Conservation (phyloP, 2,888 invertebrate genomes). For the Apamea monoglypha region DNA sequence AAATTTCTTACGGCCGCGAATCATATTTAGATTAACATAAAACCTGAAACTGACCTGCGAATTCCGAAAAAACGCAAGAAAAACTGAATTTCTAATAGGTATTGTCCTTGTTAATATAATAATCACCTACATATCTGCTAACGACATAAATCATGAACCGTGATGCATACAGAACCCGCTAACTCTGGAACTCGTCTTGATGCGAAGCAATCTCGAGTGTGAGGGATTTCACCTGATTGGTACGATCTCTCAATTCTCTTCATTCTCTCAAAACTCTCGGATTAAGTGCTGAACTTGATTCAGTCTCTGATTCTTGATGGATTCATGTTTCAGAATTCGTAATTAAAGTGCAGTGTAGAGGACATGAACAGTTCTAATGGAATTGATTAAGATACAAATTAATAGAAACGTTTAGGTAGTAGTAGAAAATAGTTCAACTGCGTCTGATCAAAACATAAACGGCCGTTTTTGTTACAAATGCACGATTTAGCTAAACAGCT, state of each 20-base stretch:
- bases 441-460: too few relatives aligned
- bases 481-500: too few relatives aligned
- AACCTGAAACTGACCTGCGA: too few relatives aligned
- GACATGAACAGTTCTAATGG: background rate
- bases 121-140: background rate
- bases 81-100: too few relatives aligned
- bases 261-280: too few relatives aligned
- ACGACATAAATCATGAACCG: background rate
- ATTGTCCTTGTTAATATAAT: too few relatives aligned
- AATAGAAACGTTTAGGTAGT: background rate
- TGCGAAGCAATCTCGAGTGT: slow-evolving; percentile 34
- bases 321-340: slow-evolving; percentile 19
- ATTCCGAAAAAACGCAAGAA: too few relatives aligned
- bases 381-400: background rate
- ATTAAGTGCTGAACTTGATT: slow-evolving; percentile 37
- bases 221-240: slow-evolving; percentile 53
- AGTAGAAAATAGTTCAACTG: background rate
- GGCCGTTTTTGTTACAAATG: too few relatives aligned
- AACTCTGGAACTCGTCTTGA: slow-evolving; percentile 22
- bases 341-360: slow-evolving; percentile 1
- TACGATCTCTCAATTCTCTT: slow-evolving; percentile 43
- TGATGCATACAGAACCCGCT: slow-evolving; percentile 23
- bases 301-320: slow-evolving; percentile 24
- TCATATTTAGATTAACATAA: too few relatives aligned
- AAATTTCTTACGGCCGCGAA: too few relatives aligned